Evolutionary conservation across 1,140 invertebrate species (phyloP).

Genomic region (Drosophila santomea): DNA sequence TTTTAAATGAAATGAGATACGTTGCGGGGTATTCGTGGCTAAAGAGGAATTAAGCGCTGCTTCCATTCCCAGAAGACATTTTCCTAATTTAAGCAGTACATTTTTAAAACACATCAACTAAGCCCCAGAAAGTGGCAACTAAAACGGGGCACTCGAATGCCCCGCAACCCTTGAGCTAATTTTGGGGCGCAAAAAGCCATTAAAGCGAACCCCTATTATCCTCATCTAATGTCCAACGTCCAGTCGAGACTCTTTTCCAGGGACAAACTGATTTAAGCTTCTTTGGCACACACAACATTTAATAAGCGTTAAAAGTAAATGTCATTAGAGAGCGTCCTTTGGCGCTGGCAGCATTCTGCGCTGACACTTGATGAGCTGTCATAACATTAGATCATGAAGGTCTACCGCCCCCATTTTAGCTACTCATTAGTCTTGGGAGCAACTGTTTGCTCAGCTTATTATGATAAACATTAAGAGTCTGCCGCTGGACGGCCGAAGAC

Average conservation of each 20-base stretch:
- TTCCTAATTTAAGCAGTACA: no score
- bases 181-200: conserved; percentile 34
- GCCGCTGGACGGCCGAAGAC: conserved; percentile 12
- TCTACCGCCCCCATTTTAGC: conserved; percentile 16
- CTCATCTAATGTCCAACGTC: conserved; percentile 48
- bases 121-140: not conserved
- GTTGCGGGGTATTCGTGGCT: not conserved
- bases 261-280: conserved; percentile 71
- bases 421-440: conserved; percentile 63
- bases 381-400: conserved; percentile 77
- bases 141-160: not conserved
- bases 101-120: not conserved
- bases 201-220: conserved; percentile 53
- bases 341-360: conserved; percentile 34
- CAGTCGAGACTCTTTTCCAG: conserved; percentile 24
- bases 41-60: no score
- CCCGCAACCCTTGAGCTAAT: conserved; percentile 27
- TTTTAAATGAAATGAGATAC: conserved; percentile 34
- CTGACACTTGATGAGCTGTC: conserved; percentile 84
- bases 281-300: conserved; percentile 57
- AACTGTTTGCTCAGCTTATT: conserved; percentile 78
- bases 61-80: no score
- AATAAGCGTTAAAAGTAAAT: conserved; percentile 83
- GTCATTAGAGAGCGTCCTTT: conserved; percentile 62
- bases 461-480: conserved; percentile 69